Base-by-base conservation (phyloP, 2,888 invertebrate genomes). In the Julus scandinavius region DNA sequence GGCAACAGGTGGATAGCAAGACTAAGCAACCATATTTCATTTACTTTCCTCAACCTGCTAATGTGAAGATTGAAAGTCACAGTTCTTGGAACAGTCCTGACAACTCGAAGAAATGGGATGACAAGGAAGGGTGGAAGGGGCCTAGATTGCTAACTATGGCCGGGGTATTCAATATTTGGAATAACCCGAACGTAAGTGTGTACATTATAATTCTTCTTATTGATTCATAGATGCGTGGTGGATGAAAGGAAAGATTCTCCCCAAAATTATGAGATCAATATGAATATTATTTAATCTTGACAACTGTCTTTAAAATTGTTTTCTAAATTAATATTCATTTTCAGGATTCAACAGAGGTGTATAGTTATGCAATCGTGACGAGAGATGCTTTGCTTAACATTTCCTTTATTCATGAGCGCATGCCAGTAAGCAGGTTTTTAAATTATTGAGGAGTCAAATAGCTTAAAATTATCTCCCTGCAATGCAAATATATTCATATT, bases 11-110 rank as follows among this genome's bases (percentile, higher is more conserved):
- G 3, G 90, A 90, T 83, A 90, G 90, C 84, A 87, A 87, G 5
- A 49, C 91, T 91, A 96, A 96, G 91, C 95, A 96, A 91, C 96
- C 96, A 0, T 96, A 95, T 92, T 95, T 95, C 90, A 94, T 97
- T 88, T 95, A 96, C 92, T 93, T 94, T 90, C 94, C 94, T 15
- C 95, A 96, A 91, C 91, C 92, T 50, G 92, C 93, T 45, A 92
- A 92, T 88, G 87, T 93, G 0, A 92, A 93, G 92, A 92, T 94
- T 29, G 94, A 95, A 91, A 93, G 95, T 89, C 92, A 87, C 38
- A 38, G 50, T 9, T 83, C 72, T 45, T 88, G 80, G 86, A 84
- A 87, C 54, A 49, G 40, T 38, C n/a, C 4, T 17, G 49, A 9
- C 29, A 85, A 86, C 38, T 72, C 88, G 7, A 87, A 89, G 13